Percentiles rank a stretch among this genome's conserved stretches.
Conservation (phyloP, 2,888 invertebrate genomes). For the Coenonympha arcania region DNA sequence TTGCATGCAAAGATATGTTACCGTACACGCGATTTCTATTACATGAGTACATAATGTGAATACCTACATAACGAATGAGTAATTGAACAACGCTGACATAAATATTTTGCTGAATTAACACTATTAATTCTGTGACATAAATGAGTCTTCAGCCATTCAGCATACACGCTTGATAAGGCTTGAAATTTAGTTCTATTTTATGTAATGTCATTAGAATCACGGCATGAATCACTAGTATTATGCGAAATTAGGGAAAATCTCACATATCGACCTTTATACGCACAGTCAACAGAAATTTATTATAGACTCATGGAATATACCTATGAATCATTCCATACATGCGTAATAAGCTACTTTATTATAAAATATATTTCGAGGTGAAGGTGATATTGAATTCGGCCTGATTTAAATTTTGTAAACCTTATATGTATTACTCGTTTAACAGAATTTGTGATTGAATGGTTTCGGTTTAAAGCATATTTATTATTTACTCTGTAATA, state of each 20-base stretch:
- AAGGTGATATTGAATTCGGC: no score
- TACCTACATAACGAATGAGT: background rate
- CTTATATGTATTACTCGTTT: no score
- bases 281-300: no score
- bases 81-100: background rate
- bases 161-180: background rate
- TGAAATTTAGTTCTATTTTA: background rate
- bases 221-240: background rate
- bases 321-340: no score
- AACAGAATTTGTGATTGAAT: no score
- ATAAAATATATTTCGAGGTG: no score
- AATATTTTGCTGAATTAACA: background rate
- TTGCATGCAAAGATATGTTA: background rate
- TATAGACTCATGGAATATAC: no score
- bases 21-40: constrained; percentile 3
- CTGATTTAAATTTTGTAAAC: no score
- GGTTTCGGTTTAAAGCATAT: no score
- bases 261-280: no score
- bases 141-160: background rate
- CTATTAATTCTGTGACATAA: background rate
- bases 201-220: background rate
- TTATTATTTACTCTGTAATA: no score
- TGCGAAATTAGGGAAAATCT: background rate
- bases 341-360: no score
- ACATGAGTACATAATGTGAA: background rate